phyloP scores from a whole-genome alignment of 2,797 vertebrate species.

The Brachyrhaphis roseni region DNA sequence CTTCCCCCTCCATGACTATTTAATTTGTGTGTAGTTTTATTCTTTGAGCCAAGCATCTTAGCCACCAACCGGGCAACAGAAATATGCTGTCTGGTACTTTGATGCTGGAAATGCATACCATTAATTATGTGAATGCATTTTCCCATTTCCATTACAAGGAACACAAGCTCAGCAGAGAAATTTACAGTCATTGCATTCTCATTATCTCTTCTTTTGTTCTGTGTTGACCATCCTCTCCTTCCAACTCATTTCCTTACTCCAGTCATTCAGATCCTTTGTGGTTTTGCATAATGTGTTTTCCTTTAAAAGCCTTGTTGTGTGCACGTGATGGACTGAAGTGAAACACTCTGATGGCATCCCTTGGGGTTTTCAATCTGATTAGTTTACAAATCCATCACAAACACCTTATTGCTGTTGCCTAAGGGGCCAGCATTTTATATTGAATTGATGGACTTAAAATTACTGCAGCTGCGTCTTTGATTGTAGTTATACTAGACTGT shows the following conservation, averaged over 20 bases:
- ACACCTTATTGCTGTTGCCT: slow-evolving; percentile 30
- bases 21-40: slow-evolving; percentile 11
- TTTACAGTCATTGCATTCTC: slow-evolving; percentile 72
- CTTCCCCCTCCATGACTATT: slow-evolving; percentile 6
- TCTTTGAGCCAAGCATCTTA: slow-evolving; percentile 47
- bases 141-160: slow-evolving; percentile 72
- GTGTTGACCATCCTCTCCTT: slow-evolving; percentile 28
- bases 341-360: slow-evolving; percentile 41
- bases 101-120: slow-evolving; percentile 75
- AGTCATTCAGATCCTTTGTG: slow-evolving; percentile 41
- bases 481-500: slow-evolving; percentile 41
- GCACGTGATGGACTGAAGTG: slow-evolving; percentile 19
- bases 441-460: slow-evolving; percentile 51
- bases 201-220: slow-evolving; percentile 29
- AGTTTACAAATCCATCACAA: slow-evolving; percentile 62
- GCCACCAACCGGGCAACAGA: slow-evolving; percentile 70
- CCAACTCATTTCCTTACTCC: slow-evolving; percentile 29
- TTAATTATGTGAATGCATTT: slow-evolving; percentile 80
- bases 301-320: slow-evolving; percentile 21
- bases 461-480: slow-evolving; percentile 42
- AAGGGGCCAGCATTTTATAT: slow-evolving; percentile 43
- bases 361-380: slow-evolving; percentile 49
- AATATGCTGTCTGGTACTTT: slow-evolving; percentile 72
- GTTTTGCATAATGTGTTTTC: slow-evolving; percentile 28
- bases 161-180: slow-evolving; percentile 69